Evolutionary conservation across 2,113 vertebrate species (phyloP).

Genomic region (Ochotona princeps): DNA sequence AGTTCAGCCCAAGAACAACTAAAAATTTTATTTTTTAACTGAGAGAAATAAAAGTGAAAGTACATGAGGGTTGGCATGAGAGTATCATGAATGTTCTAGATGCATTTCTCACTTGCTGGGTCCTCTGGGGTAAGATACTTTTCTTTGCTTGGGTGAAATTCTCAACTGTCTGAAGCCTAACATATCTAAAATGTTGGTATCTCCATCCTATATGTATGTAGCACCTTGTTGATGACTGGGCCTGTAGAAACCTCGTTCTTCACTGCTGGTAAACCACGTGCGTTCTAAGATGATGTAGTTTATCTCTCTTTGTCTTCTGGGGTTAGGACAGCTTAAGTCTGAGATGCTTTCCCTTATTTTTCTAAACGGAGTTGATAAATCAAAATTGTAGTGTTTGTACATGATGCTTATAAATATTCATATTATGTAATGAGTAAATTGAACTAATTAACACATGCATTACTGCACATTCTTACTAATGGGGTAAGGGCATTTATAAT

Average conservation of each 20-base stretch:
- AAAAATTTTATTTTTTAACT: not conserved
- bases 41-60: not conserved
- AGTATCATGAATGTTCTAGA: not conserved
- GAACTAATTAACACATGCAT: not conserved
- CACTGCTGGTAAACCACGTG: fast-evolving
- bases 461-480: not conserved
- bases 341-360: not conserved
- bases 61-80: not conserved
- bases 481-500: not conserved
- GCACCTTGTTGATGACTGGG: not conserved
- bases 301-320: not conserved
- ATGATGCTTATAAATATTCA: not conserved
- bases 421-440: not conserved
- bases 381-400: not conserved
- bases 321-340: not conserved
- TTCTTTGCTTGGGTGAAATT: not conserved
- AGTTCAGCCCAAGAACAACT: not conserved
- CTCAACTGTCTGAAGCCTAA: not conserved
- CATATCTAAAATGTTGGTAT: not conserved
- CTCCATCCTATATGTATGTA: not conserved
- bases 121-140: not conserved
- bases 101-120: not conserved
- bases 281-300: not conserved
- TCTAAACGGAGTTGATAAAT: not conserved
- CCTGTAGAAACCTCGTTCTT: not conserved